phyloP scores from a whole-genome alignment of 2,113 vertebrate genomes.

The Cavia porcellus region DNA sequence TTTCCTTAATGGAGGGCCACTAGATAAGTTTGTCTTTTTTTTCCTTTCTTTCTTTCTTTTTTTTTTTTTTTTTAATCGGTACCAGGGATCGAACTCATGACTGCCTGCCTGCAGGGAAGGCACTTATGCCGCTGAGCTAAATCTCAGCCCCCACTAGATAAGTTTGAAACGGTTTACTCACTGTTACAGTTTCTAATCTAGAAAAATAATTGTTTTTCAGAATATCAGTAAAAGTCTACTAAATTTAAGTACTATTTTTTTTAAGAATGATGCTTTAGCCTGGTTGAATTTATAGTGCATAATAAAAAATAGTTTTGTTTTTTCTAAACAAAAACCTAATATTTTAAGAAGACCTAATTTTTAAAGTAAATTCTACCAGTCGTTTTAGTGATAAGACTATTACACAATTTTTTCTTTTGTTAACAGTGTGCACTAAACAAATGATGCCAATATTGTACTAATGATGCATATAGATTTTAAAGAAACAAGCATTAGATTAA shows the following conservation, averaged over 20 bases:
- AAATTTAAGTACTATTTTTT: neutral
- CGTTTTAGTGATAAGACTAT: neutral
- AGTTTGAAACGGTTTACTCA: neutral
- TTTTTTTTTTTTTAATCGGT: too few species aligned
- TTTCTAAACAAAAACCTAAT: neutral
- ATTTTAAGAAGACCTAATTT: neutral
- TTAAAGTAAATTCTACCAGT: neutral
- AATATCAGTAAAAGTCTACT: neutral
- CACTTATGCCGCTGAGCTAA: too few species aligned
- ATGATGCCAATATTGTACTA: neutral
- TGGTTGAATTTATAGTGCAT: neutral
- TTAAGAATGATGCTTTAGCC: neutral
- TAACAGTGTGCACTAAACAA: neutral
- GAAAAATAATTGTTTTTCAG: neutral
- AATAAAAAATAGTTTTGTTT: neutral
- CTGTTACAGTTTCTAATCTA: neutral
- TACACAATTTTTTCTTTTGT: neutral
- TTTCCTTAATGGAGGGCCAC: neutral
- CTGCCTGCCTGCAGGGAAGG: too few species aligned
- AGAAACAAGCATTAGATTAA: neutral
- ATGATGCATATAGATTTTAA: neutral
- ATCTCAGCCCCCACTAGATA: neutral
- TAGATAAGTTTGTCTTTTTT: neutral
- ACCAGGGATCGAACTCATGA: too few species aligned
- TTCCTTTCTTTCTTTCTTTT: too few species aligned